A percentile compares a stretch with the other conserved stretches of the same genome.
phyloP scores from a whole-genome alignment of 1,140 invertebrate genomes.

The Pseudomyrmex gracilis region DNA sequence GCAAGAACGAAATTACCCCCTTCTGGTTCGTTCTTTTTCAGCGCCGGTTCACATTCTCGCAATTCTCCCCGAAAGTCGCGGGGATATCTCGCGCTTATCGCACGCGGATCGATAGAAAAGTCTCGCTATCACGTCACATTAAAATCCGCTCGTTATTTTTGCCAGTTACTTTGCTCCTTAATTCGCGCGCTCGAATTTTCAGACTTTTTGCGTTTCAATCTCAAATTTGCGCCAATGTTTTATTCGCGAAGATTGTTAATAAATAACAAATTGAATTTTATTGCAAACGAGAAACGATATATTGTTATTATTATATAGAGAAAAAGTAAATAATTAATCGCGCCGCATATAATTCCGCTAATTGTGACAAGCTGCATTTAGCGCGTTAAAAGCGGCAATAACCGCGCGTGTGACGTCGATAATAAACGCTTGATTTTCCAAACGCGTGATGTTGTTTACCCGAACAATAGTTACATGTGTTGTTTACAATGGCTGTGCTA shows the following conservation, averaged over 20 bases:
- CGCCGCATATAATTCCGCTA: not conserved
- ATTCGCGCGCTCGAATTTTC: too few species aligned
- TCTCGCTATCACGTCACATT: too few species aligned
- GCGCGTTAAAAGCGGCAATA: too few species aligned
- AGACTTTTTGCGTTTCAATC: too few species aligned
- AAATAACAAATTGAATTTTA: not conserved
- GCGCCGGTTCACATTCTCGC: too few species aligned
- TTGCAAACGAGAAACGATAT: not conserved
- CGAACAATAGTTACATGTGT: slow-evolving; percentile 9
- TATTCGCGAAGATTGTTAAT: not conserved
- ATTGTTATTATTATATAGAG: too few species aligned
- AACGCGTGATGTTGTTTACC: slow-evolving; percentile 22
- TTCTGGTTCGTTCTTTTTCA: too few species aligned
- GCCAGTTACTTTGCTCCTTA: too few species aligned
- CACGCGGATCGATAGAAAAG: not conserved
- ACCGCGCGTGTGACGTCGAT: not conserved
- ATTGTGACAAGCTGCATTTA: too few species aligned
- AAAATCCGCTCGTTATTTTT: not conserved
- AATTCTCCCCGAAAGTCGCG: too few species aligned
- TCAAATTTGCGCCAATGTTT: too few species aligned
- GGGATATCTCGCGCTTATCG: too few species aligned
- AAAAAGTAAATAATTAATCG: not conserved
- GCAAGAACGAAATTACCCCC: not conserved
- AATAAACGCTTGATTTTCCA: slow-evolving; percentile 14
- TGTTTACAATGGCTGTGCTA: slow-evolving; percentile 6